Conservation (phyloP, 2,113 vertebrate species). For the Xiphias gladius region DNA sequence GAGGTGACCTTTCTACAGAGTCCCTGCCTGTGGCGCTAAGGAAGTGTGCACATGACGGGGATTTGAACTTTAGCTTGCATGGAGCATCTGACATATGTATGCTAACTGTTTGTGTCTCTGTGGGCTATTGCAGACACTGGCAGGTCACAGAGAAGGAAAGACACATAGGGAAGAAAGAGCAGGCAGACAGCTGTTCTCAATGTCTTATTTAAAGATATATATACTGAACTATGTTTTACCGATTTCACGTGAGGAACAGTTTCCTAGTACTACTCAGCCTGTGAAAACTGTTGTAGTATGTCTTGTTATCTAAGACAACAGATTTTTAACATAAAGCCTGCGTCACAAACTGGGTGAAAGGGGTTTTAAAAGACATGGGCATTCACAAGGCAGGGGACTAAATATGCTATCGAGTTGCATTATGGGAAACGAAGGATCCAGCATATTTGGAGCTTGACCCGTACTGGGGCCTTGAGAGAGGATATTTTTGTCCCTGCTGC, state of each 20-base stretch:
- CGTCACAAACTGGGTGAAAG: too few species aligned
- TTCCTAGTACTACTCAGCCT: too few species aligned
- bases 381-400: too few species aligned
- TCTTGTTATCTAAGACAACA: too few species aligned
- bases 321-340: too few species aligned
- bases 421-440: too few species aligned
- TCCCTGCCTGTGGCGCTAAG: slow-evolving; percentile 41
- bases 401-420: too few species aligned
- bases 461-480: background rate
- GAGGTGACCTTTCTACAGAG: slow-evolving; percentile 65
- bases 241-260: too few species aligned
- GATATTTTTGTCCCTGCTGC: background rate
- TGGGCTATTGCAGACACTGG: background rate
- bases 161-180: background rate
- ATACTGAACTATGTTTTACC: too few species aligned
- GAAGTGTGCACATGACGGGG: slow-evolving; percentile 27
- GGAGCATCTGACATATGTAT: slow-evolving; percentile 65
- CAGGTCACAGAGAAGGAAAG: background rate
- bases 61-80: slow-evolving; percentile 60
- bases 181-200: background rate
- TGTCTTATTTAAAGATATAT: slow-evolving; percentile 36
- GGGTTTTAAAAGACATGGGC: too few species aligned
- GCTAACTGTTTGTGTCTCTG: slow-evolving; percentile 51
- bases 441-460: too few species aligned
- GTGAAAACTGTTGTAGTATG: too few species aligned